Conservation (phyloP, 2,888 invertebrate genomes). For the Pseudolycoriella hygida region DNA sequence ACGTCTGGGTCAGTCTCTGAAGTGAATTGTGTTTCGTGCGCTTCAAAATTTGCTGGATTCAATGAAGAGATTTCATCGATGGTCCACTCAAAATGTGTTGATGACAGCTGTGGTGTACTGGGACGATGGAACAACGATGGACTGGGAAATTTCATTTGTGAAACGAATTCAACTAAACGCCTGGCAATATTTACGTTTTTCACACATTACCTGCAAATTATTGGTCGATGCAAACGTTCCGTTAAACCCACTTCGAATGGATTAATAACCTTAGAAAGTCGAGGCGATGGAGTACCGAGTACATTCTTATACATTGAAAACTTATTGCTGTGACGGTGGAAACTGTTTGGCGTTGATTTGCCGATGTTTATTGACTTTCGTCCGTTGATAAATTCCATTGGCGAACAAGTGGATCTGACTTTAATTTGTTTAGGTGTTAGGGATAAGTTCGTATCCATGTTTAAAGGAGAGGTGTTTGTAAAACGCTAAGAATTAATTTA, state of each 20-base stretch:
- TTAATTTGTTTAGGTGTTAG: too few relatives aligned
- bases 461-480: too few relatives aligned
- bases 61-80: constrained; percentile 47
- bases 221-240: constrained; percentile 40
- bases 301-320: not conserved
- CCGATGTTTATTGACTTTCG: too few relatives aligned
- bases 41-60: constrained; percentile 40
- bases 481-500: too few relatives aligned
- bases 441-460: too few relatives aligned
- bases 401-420: too few relatives aligned
- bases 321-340: not conserved
- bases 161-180: constrained; percentile 14
- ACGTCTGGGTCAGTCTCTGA: constrained; percentile 35
- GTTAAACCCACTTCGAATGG: constrained; percentile 42
- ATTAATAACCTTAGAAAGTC: constrained; percentile 36
- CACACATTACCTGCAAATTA: constrained; percentile 41
- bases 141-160: too few relatives aligned
- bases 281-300: constrained; percentile 35
- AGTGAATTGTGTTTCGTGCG: constrained; percentile 35
- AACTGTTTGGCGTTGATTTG: not conserved
- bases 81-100: constrained; percentile 44
- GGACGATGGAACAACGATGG: constrained; percentile 26
- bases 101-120: constrained; percentile 19
- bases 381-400: too few relatives aligned
- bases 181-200: constrained; percentile 4